Base-by-base conservation (phyloP, 2,797 vertebrate species). In the Pantherophis alleghaniensis region DNA sequence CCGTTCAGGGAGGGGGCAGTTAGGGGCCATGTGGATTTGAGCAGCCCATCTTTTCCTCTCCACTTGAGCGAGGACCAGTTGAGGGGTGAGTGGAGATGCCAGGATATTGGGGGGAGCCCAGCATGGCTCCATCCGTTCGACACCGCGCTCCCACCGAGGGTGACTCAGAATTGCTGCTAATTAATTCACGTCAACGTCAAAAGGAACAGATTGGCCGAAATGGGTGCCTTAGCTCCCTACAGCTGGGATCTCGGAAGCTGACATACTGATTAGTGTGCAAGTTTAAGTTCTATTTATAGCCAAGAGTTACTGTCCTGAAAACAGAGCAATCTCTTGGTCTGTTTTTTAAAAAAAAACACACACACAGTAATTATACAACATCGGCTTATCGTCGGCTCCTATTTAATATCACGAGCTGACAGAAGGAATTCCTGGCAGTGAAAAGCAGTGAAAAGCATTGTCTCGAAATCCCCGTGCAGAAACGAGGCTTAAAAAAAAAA, bases 181-280 rank as follows among this genome's bases (percentile, higher is more conserved):
- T 89, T 10, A 92, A 88, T 91, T 60, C 56, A 59, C 22, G 5
- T 14, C 94, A 86, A 57, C 10, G 94, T 93, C 42, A 93, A 59
- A 61, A 90, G 92, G 74, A 91, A 95, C 86, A 18, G 63, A 2
- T 92, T 94, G 93, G 69, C 91, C 28, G 11, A 69, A 86, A 56
- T 69, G 92, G 91, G 86, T 3, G 60, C 90, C 56, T 66, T 88
- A 11, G 89, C 79, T 89, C 57, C 56, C 87, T 94, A 94, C 93
- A 94, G 90, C 95, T 90, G 87, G 89, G 89, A 86, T 20, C 79
- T 55, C 89, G 88, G 60, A 95, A 92, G 42, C 59, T 95, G 91
- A 5, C 59, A 2, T 59, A 93, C 88, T 90, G 79, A 60, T 90
- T 83, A 56, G 74, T 66, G 42, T 86, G 69, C 24, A 69, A 92